Percentiles rank a stretch among this genome's conserved stretches.
These are phyloP conservation scores for Oceanites oceanicus DNA, from an alignment of 2,113 vertebrate species.

Conservation along the genomic window DNA sequence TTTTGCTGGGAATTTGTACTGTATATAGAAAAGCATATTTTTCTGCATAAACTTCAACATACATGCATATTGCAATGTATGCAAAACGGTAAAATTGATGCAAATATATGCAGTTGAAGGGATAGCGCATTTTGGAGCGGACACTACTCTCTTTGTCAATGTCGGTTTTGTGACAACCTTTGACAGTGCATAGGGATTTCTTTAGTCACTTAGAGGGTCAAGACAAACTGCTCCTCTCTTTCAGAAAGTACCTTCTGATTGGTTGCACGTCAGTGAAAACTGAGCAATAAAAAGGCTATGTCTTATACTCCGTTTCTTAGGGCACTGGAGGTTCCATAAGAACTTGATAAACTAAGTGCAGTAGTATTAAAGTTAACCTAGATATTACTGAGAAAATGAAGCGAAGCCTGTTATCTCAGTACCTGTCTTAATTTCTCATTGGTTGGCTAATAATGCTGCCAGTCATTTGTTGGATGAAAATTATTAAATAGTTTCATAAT, in stretches of 20 bases:
- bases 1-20: neutral
- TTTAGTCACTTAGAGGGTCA: slow-evolving; percentile 17
- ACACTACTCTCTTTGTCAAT: neutral
- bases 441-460: neutral
- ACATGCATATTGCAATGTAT: neutral
- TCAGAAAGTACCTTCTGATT: slow-evolving; percentile 27
- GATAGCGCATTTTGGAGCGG: neutral
- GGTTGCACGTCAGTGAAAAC: neutral
- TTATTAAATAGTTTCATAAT: neutral
- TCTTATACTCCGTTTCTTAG: neutral
- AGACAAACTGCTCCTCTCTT: slow-evolving; percentile 17
- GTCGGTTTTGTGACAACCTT: slow-evolving; percentile 22
- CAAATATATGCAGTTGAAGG: neutral
- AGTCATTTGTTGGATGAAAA: neutral
- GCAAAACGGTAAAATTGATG: neutral
- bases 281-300: neutral
- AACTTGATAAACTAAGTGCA: neutral
- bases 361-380: neutral
- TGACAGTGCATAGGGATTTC: neutral
- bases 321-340: neutral
- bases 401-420: neutral
- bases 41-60: neutral
- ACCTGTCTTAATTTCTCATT: neutral
- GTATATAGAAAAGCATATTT: neutral
- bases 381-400: neutral